Conservation (phyloP, 2,797 vertebrate species). For the Tauraco hartlaubi region DNA sequence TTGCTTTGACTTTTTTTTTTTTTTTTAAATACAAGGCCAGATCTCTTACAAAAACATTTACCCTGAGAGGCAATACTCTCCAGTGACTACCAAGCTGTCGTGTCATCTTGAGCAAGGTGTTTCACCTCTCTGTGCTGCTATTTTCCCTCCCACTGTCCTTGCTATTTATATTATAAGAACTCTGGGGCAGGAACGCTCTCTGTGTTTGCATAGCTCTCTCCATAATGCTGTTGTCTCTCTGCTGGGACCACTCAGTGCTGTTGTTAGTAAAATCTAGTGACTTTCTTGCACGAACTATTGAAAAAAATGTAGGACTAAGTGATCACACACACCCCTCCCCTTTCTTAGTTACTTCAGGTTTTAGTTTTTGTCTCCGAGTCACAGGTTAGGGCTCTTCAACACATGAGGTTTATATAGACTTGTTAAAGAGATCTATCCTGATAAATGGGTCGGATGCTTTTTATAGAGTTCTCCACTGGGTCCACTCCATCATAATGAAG, state of each 20-base stretch:
- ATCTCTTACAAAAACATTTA: background rate
- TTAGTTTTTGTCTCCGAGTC: conserved; percentile 24
- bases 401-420: conserved; percentile 8
- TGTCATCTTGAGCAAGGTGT: background rate
- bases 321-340: background rate
- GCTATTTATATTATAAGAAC: conserved; percentile 49
- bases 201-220: conserved; percentile 37
- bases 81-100: background rate
- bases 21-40: background rate
- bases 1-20: background rate
- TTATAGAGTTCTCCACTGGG: conserved; percentile 67
- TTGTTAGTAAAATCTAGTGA: conserved; percentile 3
- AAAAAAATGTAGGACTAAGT: background rate
- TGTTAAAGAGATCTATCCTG: conserved; percentile 60
- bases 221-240: conserved; percentile 4
- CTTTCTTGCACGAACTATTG: background rate
- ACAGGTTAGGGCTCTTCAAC: conserved; percentile 35
- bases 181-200: background rate
- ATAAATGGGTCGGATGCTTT: conserved; percentile 63
- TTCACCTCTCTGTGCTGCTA: conserved; percentile 33
- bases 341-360: background rate
- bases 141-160: conserved; percentile 30
- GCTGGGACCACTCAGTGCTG: background rate
- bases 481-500: conserved; percentile 73
- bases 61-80: background rate